Base-by-base conservation (phyloP, 2,113 vertebrate species). In the Microcebus jonahi region DNA sequence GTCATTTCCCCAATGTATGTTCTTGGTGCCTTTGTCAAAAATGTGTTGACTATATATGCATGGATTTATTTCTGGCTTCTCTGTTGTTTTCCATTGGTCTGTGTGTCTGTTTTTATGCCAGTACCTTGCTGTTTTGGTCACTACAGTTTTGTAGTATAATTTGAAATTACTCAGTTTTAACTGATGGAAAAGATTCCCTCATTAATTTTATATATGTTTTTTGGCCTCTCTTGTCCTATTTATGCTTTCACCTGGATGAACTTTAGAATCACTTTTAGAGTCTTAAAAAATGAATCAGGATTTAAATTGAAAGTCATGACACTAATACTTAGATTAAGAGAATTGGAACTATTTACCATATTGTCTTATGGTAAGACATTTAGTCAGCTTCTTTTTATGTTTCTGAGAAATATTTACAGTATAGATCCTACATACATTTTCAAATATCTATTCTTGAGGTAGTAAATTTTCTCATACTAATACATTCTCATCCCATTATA, bases 251-350 rank as follows among this genome's bases (percentile, higher is more conserved):
- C 1, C 5, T 85, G 17, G 86, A 42, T 57, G 9, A 71, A n/a
- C 5, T n/a, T 93, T 67, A 61, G 42, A 84, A 91, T 79, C 7
- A 88, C 15, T 83, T 94, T 83, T 67, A 29, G 3, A 73, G 23
- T 73, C 76, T 79, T 50, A 31, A 91, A 91, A 87, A 76, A 70
- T 55, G 48, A 63, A 87, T 34, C 18, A 42, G 21, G 11, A 36
- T 91, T 77, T 79, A 79, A 79, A 21, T 79, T 42, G 45, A 88
- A 73, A 91, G 71, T 91, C 39, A 88, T 73, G 42, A 65, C 77
- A 65, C 70, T 21, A 88, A 70, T 48, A 48, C 14, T 94, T 84
- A 71, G 76, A 53, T 63, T 84, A 42, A 53, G 53, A 61, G 36
- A 2, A 12, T 45, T 31, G 76, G 9, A 67, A 88, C 45, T 82